phyloP scores from a whole-genome alignment of 2,113 vertebrate genomes.

The Helogale parvula region DNA sequence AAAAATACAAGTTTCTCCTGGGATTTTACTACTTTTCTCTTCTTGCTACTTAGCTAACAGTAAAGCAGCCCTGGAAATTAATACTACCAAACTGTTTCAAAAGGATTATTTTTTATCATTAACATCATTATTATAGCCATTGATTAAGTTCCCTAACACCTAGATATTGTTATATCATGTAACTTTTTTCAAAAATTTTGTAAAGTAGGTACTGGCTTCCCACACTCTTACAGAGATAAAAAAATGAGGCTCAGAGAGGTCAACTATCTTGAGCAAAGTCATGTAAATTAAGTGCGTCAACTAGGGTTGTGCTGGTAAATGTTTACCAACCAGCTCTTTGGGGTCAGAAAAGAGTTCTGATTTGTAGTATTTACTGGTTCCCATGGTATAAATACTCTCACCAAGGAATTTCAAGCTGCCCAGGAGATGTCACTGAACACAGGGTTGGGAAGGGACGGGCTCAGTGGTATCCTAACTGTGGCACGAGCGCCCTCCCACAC shows the following conservation, averaged over 20 bases:
- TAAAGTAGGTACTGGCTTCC: neutral
- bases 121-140: neutral
- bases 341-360: neutral
- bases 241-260: neutral
- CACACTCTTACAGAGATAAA: neutral
- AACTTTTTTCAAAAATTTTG: neutral
- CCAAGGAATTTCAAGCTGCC: neutral
- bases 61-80: neutral
- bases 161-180: neutral
- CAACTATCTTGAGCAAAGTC: neutral
- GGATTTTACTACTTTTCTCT: neutral
- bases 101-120: constrained; percentile 5
- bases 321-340: neutral
- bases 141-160: neutral
- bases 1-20: neutral
- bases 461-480: neutral
- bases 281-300: neutral
- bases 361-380: neutral
- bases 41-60: neutral
- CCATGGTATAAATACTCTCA: neutral
- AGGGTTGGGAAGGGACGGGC: neutral
- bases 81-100: neutral
- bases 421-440: neutral
- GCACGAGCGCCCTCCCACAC: too few relatives aligned
- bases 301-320: neutral